phyloP scores from a whole-genome alignment of 2,888 invertebrate genomes.

The Timema podura region DNA sequence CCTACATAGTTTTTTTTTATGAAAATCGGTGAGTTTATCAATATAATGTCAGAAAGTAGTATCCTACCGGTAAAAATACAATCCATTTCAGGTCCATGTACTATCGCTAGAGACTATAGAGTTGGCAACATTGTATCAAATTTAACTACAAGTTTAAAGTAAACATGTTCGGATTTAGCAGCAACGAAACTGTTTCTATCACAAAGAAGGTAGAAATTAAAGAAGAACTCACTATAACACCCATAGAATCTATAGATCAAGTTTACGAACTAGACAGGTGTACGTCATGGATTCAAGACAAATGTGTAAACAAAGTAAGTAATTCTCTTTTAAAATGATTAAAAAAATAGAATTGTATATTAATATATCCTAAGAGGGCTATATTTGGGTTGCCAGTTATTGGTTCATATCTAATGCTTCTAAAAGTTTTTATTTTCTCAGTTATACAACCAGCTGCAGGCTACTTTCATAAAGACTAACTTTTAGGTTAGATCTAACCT shows the following conservation, averaged over 20 bases:
- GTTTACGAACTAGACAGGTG: conserved; percentile 60
- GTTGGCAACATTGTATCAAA: too few relatives aligned
- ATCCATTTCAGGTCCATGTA: too few relatives aligned
- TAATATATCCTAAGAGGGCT: too few relatives aligned
- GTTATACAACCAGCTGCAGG: background rate
- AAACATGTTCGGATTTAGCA: conserved; percentile 27
- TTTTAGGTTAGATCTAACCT: background rate
- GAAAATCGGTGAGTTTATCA: too few relatives aligned
- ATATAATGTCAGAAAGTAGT: too few relatives aligned
- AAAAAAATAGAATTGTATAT: background rate
- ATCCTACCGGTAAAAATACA: too few relatives aligned
- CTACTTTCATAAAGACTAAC: background rate
- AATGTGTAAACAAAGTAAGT: conserved; percentile 61
- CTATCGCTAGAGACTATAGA: too few relatives aligned
- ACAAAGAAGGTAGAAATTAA: conserved; percentile 17
- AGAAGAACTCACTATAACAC: conserved; percentile 24
- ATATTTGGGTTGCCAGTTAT: background rate
- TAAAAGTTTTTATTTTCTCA: background rate
- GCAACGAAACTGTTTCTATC: conserved; percentile 20
- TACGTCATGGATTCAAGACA: conserved; percentile 64
- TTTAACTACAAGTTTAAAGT: too few relatives aligned
- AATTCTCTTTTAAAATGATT: conserved; percentile 26
- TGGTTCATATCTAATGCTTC: conserved; percentile 18
- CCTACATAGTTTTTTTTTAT: too few relatives aligned
- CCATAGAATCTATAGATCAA: conserved; percentile 40